Percentiles rank a stretch among this genome's conserved stretches.
These are phyloP conservation scores for Guaruba guarouba DNA, from an alignment of 2,113 vertebrate species.

Conservation along the genomic window DNA sequence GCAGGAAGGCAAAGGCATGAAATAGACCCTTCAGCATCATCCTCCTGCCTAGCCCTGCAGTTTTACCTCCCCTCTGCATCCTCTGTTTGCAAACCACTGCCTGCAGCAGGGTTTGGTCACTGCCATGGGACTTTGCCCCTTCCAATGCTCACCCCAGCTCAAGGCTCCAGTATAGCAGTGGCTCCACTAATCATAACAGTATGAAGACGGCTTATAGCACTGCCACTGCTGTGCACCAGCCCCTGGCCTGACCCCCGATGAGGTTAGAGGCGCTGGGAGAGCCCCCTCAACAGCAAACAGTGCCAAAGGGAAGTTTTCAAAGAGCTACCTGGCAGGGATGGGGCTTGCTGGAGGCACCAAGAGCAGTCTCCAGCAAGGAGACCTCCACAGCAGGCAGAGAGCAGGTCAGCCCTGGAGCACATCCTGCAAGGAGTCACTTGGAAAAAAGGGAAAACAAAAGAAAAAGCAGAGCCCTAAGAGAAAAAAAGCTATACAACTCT, in stretches of 20 bases:
- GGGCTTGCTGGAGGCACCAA: background rate
- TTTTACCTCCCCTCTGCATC: background rate
- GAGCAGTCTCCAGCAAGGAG: background rate
- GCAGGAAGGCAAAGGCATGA: background rate
- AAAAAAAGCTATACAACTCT: background rate
- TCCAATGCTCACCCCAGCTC: background rate
- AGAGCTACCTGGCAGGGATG: background rate
- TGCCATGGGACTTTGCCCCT: background rate
- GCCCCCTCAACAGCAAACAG: background rate
- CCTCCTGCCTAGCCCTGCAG: background rate
- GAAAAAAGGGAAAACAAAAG: background rate
- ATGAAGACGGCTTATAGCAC: constrained; percentile 58
- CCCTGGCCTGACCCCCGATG: background rate
- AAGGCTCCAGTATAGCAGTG: background rate
- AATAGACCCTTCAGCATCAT: accelerated
- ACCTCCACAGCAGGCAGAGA: background rate
- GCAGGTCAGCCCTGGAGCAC: background rate
- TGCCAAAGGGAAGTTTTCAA: background rate
- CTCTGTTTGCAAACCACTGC: background rate
- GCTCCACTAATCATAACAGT: constrained; percentile 50
- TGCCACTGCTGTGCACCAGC: background rate
- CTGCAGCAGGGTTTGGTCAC: background rate
- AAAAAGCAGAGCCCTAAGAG: background rate
- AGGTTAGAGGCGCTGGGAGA: background rate
- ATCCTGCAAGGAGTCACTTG: background rate